Conservation (phyloP, 2,888 invertebrate genomes). For the Phymatocera aterrima region DNA sequence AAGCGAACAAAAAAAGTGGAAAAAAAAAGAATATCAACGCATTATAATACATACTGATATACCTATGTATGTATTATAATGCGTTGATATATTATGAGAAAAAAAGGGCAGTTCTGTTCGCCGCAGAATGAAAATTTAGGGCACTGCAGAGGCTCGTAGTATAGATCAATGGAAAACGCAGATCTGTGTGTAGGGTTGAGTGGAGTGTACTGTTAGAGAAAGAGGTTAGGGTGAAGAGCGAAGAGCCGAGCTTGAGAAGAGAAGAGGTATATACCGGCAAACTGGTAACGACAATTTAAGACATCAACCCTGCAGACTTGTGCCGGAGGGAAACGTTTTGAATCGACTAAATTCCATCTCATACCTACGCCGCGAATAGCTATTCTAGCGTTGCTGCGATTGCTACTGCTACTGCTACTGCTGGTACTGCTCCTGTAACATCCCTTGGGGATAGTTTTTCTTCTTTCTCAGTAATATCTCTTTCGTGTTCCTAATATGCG, state of each 20-base stretch:
- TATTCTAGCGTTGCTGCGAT: not conserved
- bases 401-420: not conserved
- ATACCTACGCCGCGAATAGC: not conserved
- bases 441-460: not conserved
- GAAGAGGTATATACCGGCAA: too few relatives aligned
- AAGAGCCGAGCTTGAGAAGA: too few relatives aligned
- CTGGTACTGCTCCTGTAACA: not conserved
- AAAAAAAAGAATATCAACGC: not conserved
- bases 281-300: constrained; percentile 21
- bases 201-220: not conserved
- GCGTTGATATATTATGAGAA: not conserved
- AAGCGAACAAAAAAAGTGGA: not conserved
- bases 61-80: not conserved
- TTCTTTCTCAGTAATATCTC: not conserved
- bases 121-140: constrained; percentile 29
- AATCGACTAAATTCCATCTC: constrained; percentile 18
- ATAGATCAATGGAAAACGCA: constrained; percentile 35
- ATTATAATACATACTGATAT: too few relatives aligned
- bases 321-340: not conserved
- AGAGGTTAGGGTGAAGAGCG: not conserved
- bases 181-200: not conserved
- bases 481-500: too few relatives aligned
- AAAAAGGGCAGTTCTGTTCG: constrained; percentile 9
- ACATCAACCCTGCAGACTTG: not conserved
- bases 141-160: constrained; percentile 34